Evolutionary conservation across 2,113 vertebrate species (phyloP).

Genomic region (Colossoma macropomum): DNA sequence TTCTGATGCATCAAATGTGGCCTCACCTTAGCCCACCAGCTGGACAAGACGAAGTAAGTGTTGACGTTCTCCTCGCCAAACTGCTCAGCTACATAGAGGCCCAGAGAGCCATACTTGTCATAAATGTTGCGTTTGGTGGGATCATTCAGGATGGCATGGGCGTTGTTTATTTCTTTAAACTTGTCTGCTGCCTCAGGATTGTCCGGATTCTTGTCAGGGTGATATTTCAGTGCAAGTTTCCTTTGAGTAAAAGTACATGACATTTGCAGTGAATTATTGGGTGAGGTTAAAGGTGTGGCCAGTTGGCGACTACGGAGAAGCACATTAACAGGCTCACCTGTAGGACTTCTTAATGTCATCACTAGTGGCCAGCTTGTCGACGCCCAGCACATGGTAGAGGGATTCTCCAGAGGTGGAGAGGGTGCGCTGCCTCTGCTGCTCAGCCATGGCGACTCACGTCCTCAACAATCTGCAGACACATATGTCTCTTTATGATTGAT

Average conservation of each 20-base stretch:
- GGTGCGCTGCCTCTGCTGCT: conserved; percentile 96
- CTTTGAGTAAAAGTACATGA: conserved; percentile 66
- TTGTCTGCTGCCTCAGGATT: conserved; percentile 96
- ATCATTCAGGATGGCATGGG: conserved; percentile 93
- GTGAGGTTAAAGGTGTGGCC: neutral
- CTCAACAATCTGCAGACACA: conserved; percentile 63
- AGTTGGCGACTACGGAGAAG: neutral
- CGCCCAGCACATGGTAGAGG: conserved; percentile 89
- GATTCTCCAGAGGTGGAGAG: conserved; percentile 97
- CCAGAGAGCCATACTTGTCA: conserved; percentile 97
- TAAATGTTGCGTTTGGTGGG: conserved; percentile 97
- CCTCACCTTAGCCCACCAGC: conserved; percentile 99
- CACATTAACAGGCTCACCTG: conserved; percentile 79
- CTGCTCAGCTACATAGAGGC: conserved; percentile 97
- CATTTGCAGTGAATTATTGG: neutral
- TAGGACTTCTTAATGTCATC: conserved; percentile 98
- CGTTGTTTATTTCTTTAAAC: conserved; percentile 99
- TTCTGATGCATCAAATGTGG: neutral
- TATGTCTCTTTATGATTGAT: neutral
- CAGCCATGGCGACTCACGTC: conserved; percentile 83
- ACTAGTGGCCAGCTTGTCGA: conserved; percentile 92
- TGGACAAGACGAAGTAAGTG: conserved; percentile 98
- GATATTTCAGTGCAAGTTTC: conserved; percentile 96
- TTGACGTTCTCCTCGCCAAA: conserved; percentile 99
- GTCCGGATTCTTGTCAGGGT: conserved; percentile 98